Percentiles rank a stretch among this genome's conserved stretches.
phyloP scores from a whole-genome alignment of 92 coral and sea anemone species.

The Metridium senile region DNA sequence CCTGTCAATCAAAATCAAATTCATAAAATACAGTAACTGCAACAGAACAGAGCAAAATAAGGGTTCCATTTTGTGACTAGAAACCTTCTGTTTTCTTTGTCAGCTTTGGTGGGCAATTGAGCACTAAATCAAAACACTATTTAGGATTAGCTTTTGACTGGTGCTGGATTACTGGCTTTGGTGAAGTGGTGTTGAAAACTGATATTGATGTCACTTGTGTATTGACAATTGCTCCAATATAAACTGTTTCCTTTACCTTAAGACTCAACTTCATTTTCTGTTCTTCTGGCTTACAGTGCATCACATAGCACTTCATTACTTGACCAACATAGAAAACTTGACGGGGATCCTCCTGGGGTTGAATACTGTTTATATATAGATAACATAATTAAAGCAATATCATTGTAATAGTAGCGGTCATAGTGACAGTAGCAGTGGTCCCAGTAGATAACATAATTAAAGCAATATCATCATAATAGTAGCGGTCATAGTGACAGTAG shows the following conservation, averaged over 20 bases:
- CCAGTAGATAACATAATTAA: not conserved
- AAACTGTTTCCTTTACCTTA: slow-evolving; percentile 79
- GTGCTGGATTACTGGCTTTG: too few species aligned
- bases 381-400: not conserved
- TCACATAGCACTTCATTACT: slow-evolving; percentile 81
- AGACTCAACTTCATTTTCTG: slow-evolving; percentile 69
- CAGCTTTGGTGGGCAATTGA: too few species aligned
- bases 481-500: not conserved
- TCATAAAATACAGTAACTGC: not conserved
- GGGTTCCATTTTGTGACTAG: too few species aligned
- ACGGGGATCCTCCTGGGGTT: slow-evolving; percentile 74
- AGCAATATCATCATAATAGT: not conserved
- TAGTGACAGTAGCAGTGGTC: too few species aligned
- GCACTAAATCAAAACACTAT: too few species aligned
- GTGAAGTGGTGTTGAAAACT: too few species aligned
- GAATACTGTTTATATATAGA: slow-evolving; percentile 60
- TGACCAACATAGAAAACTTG: slow-evolving; percentile 91
- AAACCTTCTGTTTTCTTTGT: too few species aligned
- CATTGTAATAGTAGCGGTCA: not conserved
- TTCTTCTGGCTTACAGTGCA: slow-evolving; percentile 66
- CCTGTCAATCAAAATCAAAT: not conserved
- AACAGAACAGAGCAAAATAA: not conserved
- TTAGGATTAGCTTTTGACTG: too few species aligned
- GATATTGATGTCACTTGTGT: too few species aligned
- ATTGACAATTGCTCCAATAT: too few species aligned